Conservation (phyloP, 2,797 vertebrate species). For the Ptychadena robeensis region DNA sequence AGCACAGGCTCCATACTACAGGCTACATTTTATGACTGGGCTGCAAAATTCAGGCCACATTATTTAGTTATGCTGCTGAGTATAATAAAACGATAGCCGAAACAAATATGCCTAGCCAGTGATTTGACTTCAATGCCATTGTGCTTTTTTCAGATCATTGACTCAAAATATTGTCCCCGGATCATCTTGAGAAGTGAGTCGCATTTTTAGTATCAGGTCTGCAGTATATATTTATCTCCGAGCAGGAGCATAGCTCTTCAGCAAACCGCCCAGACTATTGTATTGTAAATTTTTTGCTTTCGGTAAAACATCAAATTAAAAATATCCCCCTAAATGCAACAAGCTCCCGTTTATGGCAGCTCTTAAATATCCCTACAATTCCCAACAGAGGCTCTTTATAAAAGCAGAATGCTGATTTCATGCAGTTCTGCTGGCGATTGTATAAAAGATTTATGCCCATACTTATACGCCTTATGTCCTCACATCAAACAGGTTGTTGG, state of each 20-base stretch:
- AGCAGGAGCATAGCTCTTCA: background rate
- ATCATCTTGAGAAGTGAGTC: too few species aligned
- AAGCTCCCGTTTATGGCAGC: background rate
- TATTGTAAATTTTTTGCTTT: background rate
- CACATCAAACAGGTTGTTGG: slow-evolving; percentile 24
- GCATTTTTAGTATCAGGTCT: background rate
- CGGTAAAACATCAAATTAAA: background rate
- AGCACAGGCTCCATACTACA: too few species aligned
- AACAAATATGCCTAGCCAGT: too few species aligned
- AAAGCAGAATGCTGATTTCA: background rate
- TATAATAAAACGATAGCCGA: too few species aligned
- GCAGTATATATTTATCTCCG: background rate
- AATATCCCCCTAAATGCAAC: background rate
- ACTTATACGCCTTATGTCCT: slow-evolving; percentile 31
- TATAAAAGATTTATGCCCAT: slow-evolving; percentile 24
- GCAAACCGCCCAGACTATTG: background rate
- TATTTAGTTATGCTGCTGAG: too few species aligned
- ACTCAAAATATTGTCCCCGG: too few species aligned
- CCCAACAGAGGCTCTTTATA: background rate
- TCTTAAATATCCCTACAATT: background rate
- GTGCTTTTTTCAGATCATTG: too few species aligned
- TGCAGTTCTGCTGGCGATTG: background rate
- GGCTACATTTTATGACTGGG: too few species aligned
- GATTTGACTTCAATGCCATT: too few species aligned
- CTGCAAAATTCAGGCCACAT: too few species aligned